phyloP scores from a whole-genome alignment of 2,888 invertebrate genomes.

The Drosophila borborema region DNA sequence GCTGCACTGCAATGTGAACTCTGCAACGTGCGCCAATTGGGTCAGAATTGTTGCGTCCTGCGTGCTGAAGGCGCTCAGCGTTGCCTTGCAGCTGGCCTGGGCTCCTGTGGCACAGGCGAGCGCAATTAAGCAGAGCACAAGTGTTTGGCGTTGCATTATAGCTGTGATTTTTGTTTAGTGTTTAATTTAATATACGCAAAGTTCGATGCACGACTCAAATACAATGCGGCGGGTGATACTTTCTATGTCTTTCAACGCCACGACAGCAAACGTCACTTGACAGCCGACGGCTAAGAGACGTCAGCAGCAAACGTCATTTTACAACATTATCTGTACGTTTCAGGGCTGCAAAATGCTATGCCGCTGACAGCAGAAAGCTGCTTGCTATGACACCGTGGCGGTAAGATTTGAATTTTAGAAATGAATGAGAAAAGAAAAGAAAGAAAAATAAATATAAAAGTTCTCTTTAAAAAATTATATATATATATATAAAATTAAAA shows the following conservation, averaged over 20 bases:
- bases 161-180: neutral
- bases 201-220: neutral
- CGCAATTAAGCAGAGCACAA: conserved; percentile 66
- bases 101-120: conserved; percentile 60
- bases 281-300: conserved; percentile 53
- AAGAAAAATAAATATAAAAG: no score
- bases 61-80: conserved; percentile 94
- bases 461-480: no score
- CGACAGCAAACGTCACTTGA: conserved; percentile 74
- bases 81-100: conserved; percentile 87
- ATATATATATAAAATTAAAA: no score
- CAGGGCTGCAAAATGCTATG: conserved; percentile 11
- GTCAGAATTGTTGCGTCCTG: conserved; percentile 96
- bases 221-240: conserved; percentile 39
- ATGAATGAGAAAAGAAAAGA: no score
- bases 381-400: neutral
- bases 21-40: conserved; percentile 95
- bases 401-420: neutral
- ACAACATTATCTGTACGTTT: conserved; percentile 4
- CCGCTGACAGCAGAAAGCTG: neutral
- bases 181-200: conserved; percentile 8
- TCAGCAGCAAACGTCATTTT: conserved; percentile 35
- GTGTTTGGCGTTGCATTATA: conserved; percentile 73
- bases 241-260: conserved; percentile 67
- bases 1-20: conserved; percentile 94